These are phyloP conservation scores for Agrochola circellaris DNA, from an alignment of 2,888 invertebrate species.

Conservation along the genomic window DNA sequence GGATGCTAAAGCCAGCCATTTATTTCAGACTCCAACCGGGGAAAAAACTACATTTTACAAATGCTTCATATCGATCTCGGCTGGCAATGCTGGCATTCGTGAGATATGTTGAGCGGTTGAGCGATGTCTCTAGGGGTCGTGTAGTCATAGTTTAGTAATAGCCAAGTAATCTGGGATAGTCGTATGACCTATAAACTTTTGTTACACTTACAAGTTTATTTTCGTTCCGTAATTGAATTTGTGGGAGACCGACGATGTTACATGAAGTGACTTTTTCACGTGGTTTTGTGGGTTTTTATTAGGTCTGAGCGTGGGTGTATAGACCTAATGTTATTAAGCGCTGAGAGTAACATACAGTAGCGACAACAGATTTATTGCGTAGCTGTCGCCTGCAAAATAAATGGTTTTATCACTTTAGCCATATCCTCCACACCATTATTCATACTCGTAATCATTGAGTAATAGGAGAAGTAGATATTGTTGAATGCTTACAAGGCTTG, in stretches of 20 bases:
- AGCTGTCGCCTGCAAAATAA: background rate
- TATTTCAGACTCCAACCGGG: slow-evolving; percentile 29
- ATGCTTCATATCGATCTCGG: slow-evolving; percentile 45
- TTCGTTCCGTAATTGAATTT: slow-evolving; percentile 48
- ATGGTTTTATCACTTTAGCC: background rate
- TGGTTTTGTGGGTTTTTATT: slow-evolving; percentile 14
- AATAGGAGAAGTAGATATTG: background rate
- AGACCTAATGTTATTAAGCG: background rate
- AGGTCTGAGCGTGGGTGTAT: background rate
- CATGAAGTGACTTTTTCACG: slow-evolving; percentile 14
- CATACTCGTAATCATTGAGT: background rate
- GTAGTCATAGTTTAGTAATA: slow-evolving; percentile 8
- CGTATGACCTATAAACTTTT: slow-evolving; percentile 32
- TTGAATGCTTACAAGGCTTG: background rate
- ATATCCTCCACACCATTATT: background rate
- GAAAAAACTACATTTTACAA: slow-evolving; percentile 58
- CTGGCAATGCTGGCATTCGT: slow-evolving; percentile 1
- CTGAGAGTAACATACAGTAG: background rate
- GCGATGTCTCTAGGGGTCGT: slow-evolving; percentile 16
- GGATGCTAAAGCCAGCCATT: slow-evolving; percentile 38
- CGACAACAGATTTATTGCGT: background rate
- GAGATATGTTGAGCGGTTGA: slow-evolving; percentile 28
- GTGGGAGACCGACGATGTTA: background rate
- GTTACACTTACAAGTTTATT: slow-evolving; percentile 36
- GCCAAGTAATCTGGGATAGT: slow-evolving; percentile 28